Base-by-base conservation (phyloP, 2,113 vertebrate genomes). In the Nothocercus nigrocapillus region DNA sequence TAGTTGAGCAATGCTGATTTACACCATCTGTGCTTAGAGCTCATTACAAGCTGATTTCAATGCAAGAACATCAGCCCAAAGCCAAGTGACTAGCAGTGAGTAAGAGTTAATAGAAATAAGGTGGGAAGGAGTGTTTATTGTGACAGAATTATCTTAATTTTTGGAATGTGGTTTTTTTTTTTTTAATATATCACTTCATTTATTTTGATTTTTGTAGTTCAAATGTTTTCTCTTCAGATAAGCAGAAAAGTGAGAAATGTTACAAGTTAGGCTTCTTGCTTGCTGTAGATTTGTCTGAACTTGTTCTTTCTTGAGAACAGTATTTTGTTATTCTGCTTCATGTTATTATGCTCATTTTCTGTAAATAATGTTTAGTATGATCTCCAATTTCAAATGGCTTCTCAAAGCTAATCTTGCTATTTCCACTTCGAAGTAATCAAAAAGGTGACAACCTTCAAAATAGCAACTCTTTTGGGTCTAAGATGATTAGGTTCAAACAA, bases 1-100 rank as follows among this genome's bases (percentile, higher is more conserved):
- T 77, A 54, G 91, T 89, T 95, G 84, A 93, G 94, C 93, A 91
- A 89, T 82, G 84, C 49, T 89, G 84, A 80, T 85, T 92, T 95
- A 40, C 67, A 95, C 84, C 93, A 88, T 73, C 91, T 94, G 82
- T 94, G 72, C 91, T 93, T 67, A 67, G 49, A 91, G 84, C 59
- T 87, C 84, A 76, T 92, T 87, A 66, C 67, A 22, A 80, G 67
- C 28, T 76, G 70, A 59, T 89, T 92, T 93, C 75, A 28, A n/a
- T 53, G 54, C 47, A 68, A 81, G 75, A 36, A 74, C 44, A 63
- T 44, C 95, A 94, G 87, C 91, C 89, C 66, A 77, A 89, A 82
- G 84, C 79, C 30, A 79, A 96, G 63, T 87, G 70, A 89, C 87
- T 88, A 76, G 59, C 54, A 45, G 75, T 93, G 91, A 93, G 62